Conservation (phyloP, 1,140 invertebrate species). For the Meloidogyne hapla region DNA sequence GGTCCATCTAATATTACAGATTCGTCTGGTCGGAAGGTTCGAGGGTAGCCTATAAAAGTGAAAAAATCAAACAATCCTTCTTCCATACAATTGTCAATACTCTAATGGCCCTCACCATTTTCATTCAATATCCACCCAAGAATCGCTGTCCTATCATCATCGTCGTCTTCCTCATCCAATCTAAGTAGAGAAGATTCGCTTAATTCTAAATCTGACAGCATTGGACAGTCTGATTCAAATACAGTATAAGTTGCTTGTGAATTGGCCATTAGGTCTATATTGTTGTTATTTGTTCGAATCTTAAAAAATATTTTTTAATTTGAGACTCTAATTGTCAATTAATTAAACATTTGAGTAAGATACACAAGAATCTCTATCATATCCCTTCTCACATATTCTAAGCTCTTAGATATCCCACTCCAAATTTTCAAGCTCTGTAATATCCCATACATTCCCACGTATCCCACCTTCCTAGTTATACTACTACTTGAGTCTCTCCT, state of each 20-base stretch:
- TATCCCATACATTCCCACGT: no score
- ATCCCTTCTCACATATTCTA: no score
- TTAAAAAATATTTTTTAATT: neutral
- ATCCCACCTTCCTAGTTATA: no score
- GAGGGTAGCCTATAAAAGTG: neutral
- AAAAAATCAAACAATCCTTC: neutral
- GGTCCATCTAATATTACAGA: conserved; percentile 31
- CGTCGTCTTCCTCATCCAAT: conserved; percentile 30
- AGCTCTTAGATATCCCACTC: no score
- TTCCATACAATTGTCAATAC: no score
- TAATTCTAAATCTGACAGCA: conserved; percentile 30
- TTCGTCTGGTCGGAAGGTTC: neutral
- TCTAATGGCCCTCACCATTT: no score
- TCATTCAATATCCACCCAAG: neutral
- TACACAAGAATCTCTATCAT: no score
- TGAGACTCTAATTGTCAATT: no score
- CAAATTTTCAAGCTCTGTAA: no score
- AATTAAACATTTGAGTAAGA: no score
- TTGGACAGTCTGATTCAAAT: conserved; percentile 27
- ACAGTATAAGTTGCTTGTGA: conserved; percentile 32
- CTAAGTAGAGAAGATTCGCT: conserved; percentile 21
- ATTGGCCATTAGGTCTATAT: conserved; percentile 26
- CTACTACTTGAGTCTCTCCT: no score
- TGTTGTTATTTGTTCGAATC: neutral
- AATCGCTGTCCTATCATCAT: conserved; percentile 6